These are phyloP conservation scores for Hirtodrosophila histrioides DNA, from an alignment of 2,888 invertebrate species.

Conservation along the genomic window DNA sequence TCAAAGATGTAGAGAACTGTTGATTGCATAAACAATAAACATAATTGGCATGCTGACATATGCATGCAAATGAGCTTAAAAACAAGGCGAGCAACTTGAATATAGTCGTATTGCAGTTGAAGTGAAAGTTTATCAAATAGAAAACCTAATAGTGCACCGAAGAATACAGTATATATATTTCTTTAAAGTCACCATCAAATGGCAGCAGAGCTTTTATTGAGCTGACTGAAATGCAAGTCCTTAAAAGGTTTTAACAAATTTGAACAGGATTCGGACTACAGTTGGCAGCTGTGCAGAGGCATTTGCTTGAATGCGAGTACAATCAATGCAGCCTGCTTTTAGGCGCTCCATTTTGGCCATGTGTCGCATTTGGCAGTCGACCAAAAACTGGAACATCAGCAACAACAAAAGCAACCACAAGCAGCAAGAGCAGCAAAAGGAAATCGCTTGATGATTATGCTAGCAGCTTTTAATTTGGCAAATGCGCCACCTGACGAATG, in stretches of 20 bases:
- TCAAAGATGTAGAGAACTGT: too few species aligned
- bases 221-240: not conserved
- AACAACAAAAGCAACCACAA: conserved; percentile 4
- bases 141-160: too few species aligned
- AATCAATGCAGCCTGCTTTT: conserved; percentile 27
- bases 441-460: conserved; percentile 71
- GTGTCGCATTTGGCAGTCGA: conserved; percentile 63
- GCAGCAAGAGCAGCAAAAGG: conserved; percentile 18
- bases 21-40: too few species aligned
- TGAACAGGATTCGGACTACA: conserved; percentile 11
- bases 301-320: conserved; percentile 5
- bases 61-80: too few species aligned
- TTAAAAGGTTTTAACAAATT: not conserved
- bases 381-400: conserved; percentile 46
- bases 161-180: too few species aligned
- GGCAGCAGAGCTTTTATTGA: too few species aligned
- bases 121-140: too few species aligned
- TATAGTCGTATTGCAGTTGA: too few species aligned
- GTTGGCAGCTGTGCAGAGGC: conserved; percentile 14
- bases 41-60: too few species aligned
- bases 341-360: conserved; percentile 35
- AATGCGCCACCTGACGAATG: conserved; percentile 44
- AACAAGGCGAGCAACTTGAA: too few species aligned
- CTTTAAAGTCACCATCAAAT: too few species aligned
- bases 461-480: conserved; percentile 71